Evolutionary conservation across 2,113 vertebrate genomes (phyloP).

Genomic region (Pseudorectes ferrugineus): DNA sequence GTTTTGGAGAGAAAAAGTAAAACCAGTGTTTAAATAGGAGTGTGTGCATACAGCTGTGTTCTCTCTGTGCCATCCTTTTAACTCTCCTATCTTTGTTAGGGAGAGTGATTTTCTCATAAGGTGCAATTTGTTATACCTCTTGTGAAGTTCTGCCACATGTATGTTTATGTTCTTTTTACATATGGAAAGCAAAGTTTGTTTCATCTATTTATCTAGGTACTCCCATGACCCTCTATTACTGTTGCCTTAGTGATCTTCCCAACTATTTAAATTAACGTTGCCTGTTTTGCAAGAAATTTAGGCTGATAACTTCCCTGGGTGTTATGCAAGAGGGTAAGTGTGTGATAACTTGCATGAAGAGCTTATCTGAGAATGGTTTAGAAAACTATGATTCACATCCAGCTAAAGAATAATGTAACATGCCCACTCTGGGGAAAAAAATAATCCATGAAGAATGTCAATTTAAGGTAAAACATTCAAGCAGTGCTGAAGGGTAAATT

Average conservation of each 20-base stretch:
- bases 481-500: background rate
- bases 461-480: background rate
- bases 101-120: background rate
- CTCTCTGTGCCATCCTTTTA: background rate
- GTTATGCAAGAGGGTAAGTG: constrained; percentile 27
- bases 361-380: background rate
- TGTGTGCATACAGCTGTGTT: background rate
- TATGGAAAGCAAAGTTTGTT: background rate
- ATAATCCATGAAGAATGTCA: background rate
- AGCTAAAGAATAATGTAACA: background rate
- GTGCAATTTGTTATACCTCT: background rate
- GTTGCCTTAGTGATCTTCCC: constrained; percentile 33
- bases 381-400: background rate
- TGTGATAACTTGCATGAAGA: background rate
- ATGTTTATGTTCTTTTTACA: background rate
- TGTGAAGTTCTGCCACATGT: background rate
- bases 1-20: background rate
- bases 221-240: background rate
- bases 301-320: constrained; percentile 15
- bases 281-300: constrained; percentile 34
- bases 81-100: background rate
- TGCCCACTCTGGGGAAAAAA: background rate
- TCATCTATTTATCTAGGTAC: background rate
- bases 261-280: background rate
- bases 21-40: background rate